Conservation (phyloP, 2,888 invertebrate species). For the Scaptodrosophila latifasciaeformis region DNA sequence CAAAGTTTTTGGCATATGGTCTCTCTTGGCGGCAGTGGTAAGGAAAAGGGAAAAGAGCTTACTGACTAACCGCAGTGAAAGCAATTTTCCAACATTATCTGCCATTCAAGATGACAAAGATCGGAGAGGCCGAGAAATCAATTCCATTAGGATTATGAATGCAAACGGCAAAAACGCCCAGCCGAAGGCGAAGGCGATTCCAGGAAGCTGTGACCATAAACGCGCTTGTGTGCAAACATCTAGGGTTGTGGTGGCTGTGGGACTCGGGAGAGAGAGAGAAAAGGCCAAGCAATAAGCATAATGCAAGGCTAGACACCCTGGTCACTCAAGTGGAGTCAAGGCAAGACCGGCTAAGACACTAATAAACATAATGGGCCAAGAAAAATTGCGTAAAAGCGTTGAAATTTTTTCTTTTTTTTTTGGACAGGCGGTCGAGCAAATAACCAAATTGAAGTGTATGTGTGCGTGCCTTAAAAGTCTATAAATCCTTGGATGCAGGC, state of each 20-base stretch:
- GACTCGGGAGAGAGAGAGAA: slow-evolving; percentile 12
- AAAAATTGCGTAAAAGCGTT: slow-evolving; percentile 49
- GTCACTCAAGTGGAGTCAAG: slow-evolving; percentile 3
- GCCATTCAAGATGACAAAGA: slow-evolving; percentile 36
- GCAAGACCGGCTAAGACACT: slow-evolving; percentile 43
- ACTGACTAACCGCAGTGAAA: slow-evolving; percentile 47
- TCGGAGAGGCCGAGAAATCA: slow-evolving; percentile 44
- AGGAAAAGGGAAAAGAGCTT: slow-evolving; percentile 22
- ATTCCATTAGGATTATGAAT: slow-evolving; percentile 70
- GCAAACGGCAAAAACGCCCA: slow-evolving; percentile 46
- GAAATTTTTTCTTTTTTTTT: too few species aligned
- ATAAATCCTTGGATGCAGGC: slow-evolving; percentile 34
- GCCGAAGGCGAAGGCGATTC: slow-evolving; percentile 10
- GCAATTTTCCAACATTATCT: slow-evolving; percentile 57
- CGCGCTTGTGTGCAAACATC: slow-evolving; percentile 67
- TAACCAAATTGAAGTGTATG: slow-evolving; percentile 30
- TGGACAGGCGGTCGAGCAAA: slow-evolving; percentile 21
- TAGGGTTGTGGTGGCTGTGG: slow-evolving; percentile 7
- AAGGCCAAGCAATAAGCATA: slow-evolving; percentile 55
- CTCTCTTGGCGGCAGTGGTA: slow-evolving; percentile 1
- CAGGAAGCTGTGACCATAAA: slow-evolving; percentile 59
- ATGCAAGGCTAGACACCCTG: slow-evolving; percentile 38
- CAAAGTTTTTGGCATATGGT: slow-evolving; percentile 54
- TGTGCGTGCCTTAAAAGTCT: slow-evolving; percentile 14
- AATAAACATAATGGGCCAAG: slow-evolving; percentile 58